Conservation (phyloP, 2,113 vertebrate species). For the Mesocricetus auratus region DNA sequence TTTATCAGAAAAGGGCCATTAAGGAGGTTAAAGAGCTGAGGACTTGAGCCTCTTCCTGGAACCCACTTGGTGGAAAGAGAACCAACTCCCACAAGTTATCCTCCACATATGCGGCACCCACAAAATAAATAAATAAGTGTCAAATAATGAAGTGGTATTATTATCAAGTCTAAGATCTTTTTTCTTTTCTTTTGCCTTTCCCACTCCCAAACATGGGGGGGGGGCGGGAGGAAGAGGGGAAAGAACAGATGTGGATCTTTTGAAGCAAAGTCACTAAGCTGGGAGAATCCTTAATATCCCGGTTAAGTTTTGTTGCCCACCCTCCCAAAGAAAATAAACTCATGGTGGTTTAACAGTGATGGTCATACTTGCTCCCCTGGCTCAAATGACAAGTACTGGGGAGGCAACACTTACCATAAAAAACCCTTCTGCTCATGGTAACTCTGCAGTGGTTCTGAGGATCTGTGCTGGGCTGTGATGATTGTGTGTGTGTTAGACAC, state of each 20-base stretch:
- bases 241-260: background rate
- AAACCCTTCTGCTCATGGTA: background rate
- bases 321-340: background rate
- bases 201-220: background rate
- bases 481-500: fast-evolving
- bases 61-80: background rate
- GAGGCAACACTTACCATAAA: conserved; percentile 18
- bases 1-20: background rate
- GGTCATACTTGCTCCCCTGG: background rate
- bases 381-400: background rate
- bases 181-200: background rate
- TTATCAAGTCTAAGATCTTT: background rate
- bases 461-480: background rate
- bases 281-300: background rate
- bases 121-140: background rate
- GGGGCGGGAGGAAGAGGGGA: background rate
- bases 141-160: background rate
- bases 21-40: too few relatives aligned
- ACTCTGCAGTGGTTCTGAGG: background rate
- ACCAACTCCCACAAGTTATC: background rate
- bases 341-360: background rate
- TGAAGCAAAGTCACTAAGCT: background rate
- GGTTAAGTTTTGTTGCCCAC: background rate
- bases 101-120: background rate
- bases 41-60: background rate